phyloP scores from a whole-genome alignment of 2,113 vertebrate genomes.

The Siniperca knerii region DNA sequence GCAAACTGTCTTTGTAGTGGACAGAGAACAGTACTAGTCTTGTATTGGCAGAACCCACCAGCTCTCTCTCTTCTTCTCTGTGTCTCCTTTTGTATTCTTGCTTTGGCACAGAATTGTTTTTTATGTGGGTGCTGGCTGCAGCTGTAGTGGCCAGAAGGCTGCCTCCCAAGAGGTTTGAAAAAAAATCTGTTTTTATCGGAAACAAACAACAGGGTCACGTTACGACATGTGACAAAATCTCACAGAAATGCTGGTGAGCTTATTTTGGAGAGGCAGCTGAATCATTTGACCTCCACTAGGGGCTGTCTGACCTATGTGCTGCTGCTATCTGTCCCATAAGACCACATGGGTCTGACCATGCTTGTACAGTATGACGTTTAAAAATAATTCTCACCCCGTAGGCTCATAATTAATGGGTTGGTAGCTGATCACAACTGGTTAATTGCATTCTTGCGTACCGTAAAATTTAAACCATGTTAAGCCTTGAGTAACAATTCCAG shows the following conservation, averaged over 20 bases:
- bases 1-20: conserved; percentile 57
- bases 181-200: conserved; percentile 65
- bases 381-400: conserved; percentile 16
- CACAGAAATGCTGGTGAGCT: conserved; percentile 42
- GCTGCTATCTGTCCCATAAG: conserved; percentile 37
- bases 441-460: conserved; percentile 30
- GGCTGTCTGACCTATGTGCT: conserved; percentile 57
- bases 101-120: conserved; percentile 62
- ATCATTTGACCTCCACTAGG: conserved; percentile 61
- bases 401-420: conserved; percentile 33
- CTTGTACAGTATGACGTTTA: neutral
- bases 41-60: conserved; percentile 32
- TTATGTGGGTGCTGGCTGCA: conserved; percentile 77
- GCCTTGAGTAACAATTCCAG: conserved; percentile 36
- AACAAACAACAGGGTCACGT: conserved; percentile 70
- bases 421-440: conserved; percentile 31
- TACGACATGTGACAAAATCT: conserved; percentile 70
- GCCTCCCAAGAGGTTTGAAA: conserved; percentile 58
- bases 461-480: conserved; percentile 37
- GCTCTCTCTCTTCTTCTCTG: conserved; percentile 19
- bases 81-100: conserved; percentile 56
- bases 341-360: conserved; percentile 20
- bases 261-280: conserved; percentile 59
- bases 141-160: conserved; percentile 77
- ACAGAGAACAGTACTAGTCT: conserved; percentile 64